These are phyloP conservation scores for Darevskia mixta DNA, from an alignment of 2,797 vertebrate genomes.

Conservation along the genomic window DNA sequence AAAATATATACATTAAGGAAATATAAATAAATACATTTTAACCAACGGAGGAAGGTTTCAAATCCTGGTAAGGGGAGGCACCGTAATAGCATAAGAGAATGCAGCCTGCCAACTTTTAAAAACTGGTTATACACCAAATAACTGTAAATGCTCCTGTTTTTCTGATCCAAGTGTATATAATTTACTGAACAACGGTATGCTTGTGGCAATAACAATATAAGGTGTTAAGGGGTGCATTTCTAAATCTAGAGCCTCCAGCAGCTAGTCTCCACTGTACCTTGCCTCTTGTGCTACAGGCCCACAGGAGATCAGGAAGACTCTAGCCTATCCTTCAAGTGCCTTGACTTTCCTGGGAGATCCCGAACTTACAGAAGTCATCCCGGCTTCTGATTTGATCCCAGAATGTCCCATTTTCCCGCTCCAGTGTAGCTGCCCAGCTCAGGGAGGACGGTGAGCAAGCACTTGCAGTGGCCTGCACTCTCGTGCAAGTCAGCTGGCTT, in stretches of 20 bases:
- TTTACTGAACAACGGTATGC: background rate
- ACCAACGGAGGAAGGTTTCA: background rate
- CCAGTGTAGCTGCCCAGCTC: too few relatives aligned
- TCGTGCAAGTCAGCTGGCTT: too few relatives aligned
- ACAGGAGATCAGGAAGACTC: background rate
- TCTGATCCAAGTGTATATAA: background rate
- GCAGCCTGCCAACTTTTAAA: background rate
- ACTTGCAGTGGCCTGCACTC: too few relatives aligned
- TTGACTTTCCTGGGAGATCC: too few relatives aligned
- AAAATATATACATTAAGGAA: too few relatives aligned
- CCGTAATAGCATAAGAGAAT: background rate
- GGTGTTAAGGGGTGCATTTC: background rate
- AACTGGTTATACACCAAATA: background rate
- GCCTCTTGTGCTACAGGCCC: background rate
- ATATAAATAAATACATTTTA: too few relatives aligned
- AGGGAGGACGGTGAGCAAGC: too few relatives aligned
- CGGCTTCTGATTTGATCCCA: too few relatives aligned
- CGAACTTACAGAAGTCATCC: too few relatives aligned
- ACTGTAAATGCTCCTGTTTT: background rate
- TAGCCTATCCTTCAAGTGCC: background rate
- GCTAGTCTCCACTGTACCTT: background rate
- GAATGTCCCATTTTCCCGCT: too few relatives aligned
- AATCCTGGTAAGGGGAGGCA: background rate
- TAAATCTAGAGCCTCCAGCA: background rate
- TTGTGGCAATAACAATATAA: background rate